Conservation (phyloP, 2,797 vertebrate genomes). For the Arctocebus calabarensis region DNA sequence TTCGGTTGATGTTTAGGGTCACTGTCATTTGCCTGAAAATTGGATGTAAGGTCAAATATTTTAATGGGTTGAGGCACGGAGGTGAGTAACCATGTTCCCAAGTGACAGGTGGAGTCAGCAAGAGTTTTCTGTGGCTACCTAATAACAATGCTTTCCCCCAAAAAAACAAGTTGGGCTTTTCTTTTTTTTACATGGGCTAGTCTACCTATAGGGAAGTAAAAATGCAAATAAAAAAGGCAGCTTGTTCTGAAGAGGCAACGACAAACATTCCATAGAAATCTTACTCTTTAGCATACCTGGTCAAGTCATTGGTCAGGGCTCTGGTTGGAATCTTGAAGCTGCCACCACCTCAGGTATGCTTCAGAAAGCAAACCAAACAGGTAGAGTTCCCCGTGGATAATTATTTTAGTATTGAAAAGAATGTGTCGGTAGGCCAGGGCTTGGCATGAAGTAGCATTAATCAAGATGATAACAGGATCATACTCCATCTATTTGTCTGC, state of each 20-base stretch:
- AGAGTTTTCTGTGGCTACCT: no score
- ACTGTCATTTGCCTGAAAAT: constrained; percentile 86
- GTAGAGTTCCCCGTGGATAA: constrained; percentile 96
- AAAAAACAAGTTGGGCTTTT: no score
- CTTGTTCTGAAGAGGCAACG: constrained; percentile 90
- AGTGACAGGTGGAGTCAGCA: no score
- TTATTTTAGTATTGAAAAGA: constrained; percentile 96
- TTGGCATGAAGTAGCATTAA: constrained; percentile 97
- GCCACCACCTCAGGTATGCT: constrained; percentile 96
- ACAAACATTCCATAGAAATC: constrained; percentile 97
- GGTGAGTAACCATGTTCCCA: no score
- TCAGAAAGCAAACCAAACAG: constrained; percentile 97
- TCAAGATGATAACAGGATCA: constrained; percentile 97
- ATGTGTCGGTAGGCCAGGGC: constrained; percentile 97
- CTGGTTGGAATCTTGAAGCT: constrained; percentile 92
- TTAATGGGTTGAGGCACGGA: no score
- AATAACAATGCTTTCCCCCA: no score
- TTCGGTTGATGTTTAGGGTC: constrained; percentile 92
- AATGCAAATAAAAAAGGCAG: no score
- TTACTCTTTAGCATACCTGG: constrained; percentile 98
- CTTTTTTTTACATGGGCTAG: no score
- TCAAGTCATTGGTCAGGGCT: constrained; percentile 95
- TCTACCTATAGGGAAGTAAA: no score
- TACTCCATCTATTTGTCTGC: constrained; percentile 99
- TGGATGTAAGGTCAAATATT: no score